These are phyloP conservation scores for Leucoraja ocellata DNA, from an alignment of 2,797 vertebrate genomes.

Conservation along the genomic window DNA sequence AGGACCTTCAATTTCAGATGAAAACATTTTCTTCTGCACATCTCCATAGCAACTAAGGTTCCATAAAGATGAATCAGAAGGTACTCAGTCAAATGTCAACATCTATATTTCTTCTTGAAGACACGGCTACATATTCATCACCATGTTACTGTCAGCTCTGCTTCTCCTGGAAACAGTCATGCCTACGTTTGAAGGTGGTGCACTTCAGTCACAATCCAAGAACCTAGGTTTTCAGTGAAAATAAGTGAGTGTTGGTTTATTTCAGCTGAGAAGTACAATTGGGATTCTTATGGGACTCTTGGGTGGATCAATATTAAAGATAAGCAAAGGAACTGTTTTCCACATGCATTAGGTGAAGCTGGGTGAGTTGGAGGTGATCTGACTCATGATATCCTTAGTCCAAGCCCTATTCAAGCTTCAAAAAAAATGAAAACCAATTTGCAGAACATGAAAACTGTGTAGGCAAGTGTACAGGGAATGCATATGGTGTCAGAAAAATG, in stretches of 20 bases:
- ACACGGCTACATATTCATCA: not conserved
- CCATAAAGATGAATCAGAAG: not conserved
- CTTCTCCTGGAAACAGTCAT: no score
- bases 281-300: no score
- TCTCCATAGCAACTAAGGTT: not conserved
- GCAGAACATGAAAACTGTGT: not conserved
- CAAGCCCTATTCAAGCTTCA: not conserved
- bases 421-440: not conserved
- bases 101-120: not conserved
- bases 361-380: not conserved
- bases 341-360: not conserved
- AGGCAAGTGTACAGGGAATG: no score
- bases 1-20: not conserved
- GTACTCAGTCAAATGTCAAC: slow-evolving; percentile 10
- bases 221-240: no score
- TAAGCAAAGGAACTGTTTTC: no score
- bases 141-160: not conserved
- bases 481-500: no score
- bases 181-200: no score
- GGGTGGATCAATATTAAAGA: no score
- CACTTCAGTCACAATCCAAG: no score
- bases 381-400: not conserved
- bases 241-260: no score
- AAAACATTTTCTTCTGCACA: not conserved
- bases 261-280: no score